Evolutionary conservation across 2,888 invertebrate genomes (phyloP), one percentile per base, ranked within the genome.

Genomic region (Germaria angustata): DNA sequence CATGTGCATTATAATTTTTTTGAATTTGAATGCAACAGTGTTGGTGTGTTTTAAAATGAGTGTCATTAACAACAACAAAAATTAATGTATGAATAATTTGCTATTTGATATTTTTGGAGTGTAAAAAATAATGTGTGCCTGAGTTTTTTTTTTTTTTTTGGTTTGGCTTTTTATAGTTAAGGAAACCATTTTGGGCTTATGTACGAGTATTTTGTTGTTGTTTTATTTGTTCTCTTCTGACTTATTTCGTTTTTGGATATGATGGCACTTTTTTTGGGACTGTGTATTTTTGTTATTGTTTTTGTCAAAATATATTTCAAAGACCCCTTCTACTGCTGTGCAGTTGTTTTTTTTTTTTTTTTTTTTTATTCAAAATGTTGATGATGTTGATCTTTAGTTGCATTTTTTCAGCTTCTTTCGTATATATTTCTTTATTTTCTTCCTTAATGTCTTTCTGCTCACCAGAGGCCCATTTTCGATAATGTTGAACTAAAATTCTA

Each of bases 21-120:
- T 36, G 46, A 8, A n/a, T 24, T 13, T 44, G 28, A 13, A 22
- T 53, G 39, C 17, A 13, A 20, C 28, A 7, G 24, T 39, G 28
- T n/a, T 20, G n/a, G n/a, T 55, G 22, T 65, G 32, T 32, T 2
- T 55, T 5, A 0, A 9, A 0, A 9, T 8, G 24, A 53, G 8
- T 57, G 17, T 65, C 13, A 24, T 0, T 44, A 49, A 49, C 44
- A 69, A 75, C 4, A 28, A 39, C 13, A 28, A 53, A 6, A 65
- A 55, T 49, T 36, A 51, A 20, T 72, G 32, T 57, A 71, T 76
- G 65, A 65, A 76, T 66, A 76, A 65, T 81, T 76, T 71, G 66
- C 81, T 81, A 81, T 81, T 81, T 81, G 77, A 77, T 66, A 77
- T 77, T 81, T 68, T 77, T 55, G 41, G 68, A 68, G 53, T 76